phyloP scores from a whole-genome alignment of 2,113 vertebrate species.

The Puffinus mauretanicus region DNA sequence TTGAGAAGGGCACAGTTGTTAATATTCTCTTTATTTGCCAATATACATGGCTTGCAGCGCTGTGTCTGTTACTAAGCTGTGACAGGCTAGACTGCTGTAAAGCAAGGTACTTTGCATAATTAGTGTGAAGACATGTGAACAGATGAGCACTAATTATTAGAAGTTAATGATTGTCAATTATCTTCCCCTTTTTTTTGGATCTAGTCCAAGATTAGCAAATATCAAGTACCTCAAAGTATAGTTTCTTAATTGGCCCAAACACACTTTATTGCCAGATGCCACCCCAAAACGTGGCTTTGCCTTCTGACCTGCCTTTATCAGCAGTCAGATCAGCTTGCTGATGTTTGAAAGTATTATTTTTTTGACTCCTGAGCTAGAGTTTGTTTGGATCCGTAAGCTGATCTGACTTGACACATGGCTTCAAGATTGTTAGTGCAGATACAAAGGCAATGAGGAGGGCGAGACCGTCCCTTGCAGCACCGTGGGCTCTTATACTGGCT shows the following conservation, averaged over 20 bases:
- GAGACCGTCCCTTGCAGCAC: not conserved
- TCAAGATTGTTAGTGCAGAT: not conserved
- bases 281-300: not conserved
- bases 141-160: slow-evolving; percentile 35
- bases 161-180: slow-evolving; percentile 50
- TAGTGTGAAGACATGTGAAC: slow-evolving; percentile 12
- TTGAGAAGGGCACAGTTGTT: not conserved
- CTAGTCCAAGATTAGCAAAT: not conserved
- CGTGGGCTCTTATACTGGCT: not conserved
- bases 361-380: not conserved
- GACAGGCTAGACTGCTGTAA: not conserved
- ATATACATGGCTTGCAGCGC: not conserved
- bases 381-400: not conserved
- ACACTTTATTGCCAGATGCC: not conserved
- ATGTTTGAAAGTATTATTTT: not conserved
- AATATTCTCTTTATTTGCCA: not conserved
- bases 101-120: slow-evolving; percentile 38
- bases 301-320: not conserved
- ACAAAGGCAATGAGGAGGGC: not conserved
- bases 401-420: slow-evolving; percentile 3
- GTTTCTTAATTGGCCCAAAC: not conserved
- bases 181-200: not conserved
- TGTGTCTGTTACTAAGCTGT: not conserved
- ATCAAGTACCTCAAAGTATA: not conserved
- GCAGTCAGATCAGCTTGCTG: not conserved